These are phyloP conservation scores for Lordiphosa collinella DNA, from an alignment of 1,140 invertebrate genomes.

Conservation along the genomic window DNA sequence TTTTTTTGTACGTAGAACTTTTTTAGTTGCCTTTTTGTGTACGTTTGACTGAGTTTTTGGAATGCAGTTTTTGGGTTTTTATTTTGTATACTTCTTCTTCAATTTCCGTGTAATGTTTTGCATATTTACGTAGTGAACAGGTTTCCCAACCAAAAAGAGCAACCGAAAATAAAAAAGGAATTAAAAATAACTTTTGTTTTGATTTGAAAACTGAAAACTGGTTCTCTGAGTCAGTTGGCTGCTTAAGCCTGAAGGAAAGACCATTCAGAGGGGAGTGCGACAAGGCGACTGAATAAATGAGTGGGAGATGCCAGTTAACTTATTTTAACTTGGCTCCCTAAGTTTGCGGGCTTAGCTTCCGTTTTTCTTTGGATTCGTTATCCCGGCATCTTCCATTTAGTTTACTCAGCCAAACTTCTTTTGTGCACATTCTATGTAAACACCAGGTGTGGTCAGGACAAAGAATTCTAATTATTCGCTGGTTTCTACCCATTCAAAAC, in stretches of 20 bases:
- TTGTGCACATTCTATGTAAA: too few relatives aligned
- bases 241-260: conserved; percentile 1
- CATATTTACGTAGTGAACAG: conserved; percentile 36
- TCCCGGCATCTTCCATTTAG: too few relatives aligned
- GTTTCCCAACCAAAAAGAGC: conserved; percentile 22
- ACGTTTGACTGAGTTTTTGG: conserved; percentile 69
- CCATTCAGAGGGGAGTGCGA: too few relatives aligned
- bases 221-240: conserved; percentile 45
- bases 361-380: too few relatives aligned
- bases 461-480: too few relatives aligned
- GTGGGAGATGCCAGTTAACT: too few relatives aligned
- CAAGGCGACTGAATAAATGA: too few relatives aligned
- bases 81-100: conserved; percentile 11
- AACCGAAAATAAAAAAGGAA: conserved; percentile 26
- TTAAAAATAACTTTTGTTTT: conserved; percentile 53
- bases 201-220: conserved; percentile 53
- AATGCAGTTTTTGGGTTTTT: conserved; percentile 55
- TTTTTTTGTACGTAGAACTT: conserved; percentile 50
- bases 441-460: too few relatives aligned
- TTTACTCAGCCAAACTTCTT: too few relatives aligned
- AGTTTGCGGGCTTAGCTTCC: too few relatives aligned
- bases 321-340: too few relatives aligned
- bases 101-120: conserved; percentile 55
- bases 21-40: conserved; percentile 37
- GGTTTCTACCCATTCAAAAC: too few relatives aligned